Evolutionary conservation across 2,797 vertebrate genomes (phyloP).

Genomic region (Australoheros facetus): DNA sequence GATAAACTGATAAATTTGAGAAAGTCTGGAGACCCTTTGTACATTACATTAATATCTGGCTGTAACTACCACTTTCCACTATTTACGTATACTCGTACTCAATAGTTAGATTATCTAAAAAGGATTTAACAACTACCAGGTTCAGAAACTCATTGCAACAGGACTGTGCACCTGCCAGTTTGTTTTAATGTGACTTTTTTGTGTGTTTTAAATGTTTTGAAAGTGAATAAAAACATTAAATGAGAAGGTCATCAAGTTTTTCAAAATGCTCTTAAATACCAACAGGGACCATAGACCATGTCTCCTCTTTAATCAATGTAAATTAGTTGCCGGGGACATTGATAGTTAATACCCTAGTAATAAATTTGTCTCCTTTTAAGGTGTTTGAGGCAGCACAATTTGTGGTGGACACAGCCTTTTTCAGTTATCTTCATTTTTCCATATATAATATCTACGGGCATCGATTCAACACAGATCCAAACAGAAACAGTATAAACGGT

Average conservation of each 20-base stretch:
- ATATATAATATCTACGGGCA: background rate
- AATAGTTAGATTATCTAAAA: no score
- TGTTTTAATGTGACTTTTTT: background rate
- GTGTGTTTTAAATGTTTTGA: background rate
- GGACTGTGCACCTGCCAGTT: background rate
- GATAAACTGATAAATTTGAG: no score
- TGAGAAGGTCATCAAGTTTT: background rate
- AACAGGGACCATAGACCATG: background rate
- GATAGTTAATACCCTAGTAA: background rate
- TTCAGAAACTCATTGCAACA: no score
- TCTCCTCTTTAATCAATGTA: background rate
- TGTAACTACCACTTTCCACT: no score
- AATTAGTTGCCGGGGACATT: background rate
- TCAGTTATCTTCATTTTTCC: background rate
- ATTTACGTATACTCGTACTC: no score
- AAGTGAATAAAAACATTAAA: background rate
- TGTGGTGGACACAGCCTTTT: background rate
- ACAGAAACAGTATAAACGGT: background rate
- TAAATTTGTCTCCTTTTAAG: background rate
- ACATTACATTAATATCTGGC: no score
- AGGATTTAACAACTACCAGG: no score
- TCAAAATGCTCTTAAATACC: background rate
- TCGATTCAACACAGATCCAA: background rate
- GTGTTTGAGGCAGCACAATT: background rate
- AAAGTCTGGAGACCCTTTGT: no score